These are phyloP conservation scores for Ammodytes dubius DNA, from an alignment of 2,113 vertebrate genomes.

Conservation along the genomic window DNA sequence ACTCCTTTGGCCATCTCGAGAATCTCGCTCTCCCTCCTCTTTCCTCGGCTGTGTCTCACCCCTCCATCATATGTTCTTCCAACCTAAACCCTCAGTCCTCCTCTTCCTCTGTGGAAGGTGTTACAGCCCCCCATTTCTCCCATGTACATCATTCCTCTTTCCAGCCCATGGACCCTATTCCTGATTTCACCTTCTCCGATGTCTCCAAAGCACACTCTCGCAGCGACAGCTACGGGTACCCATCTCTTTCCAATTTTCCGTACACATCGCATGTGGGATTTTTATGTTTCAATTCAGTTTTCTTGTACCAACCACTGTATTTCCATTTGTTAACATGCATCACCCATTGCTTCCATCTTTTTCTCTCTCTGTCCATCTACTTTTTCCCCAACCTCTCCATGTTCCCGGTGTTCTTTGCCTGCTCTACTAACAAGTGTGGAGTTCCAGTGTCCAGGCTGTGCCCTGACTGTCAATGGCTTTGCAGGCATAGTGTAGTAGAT, in stretches of 20 bases:
- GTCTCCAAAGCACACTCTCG: conserved; percentile 84
- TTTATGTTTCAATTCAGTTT: not conserved
- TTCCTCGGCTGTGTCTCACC: conserved; percentile 83
- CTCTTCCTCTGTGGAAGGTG: conserved; percentile 57
- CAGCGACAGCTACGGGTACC: conserved; percentile 92
- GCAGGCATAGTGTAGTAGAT: conserved; percentile 52
- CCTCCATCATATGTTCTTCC: conserved; percentile 80
- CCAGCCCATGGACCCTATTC: conserved; percentile 94
- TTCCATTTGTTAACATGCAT: conserved; percentile 2
- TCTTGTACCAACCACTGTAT: conserved; percentile 5
- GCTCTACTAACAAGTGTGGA: conserved; percentile 69
- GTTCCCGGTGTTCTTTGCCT: conserved; percentile 50
- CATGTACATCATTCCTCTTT: conserved; percentile 90
- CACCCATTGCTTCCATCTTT: not conserved
- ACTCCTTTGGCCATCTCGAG: conserved; percentile 90
- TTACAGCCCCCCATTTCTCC: conserved; percentile 77
- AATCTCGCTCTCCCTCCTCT: conserved; percentile 82
- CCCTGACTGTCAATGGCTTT: conserved; percentile 47
- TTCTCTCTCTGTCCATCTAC: not conserved
- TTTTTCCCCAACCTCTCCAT: conserved; percentile 13
- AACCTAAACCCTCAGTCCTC: conserved; percentile 70
- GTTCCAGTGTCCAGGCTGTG: conserved; percentile 61
- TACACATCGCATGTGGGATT: conserved; percentile 72
- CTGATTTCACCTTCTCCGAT: conserved; percentile 90
- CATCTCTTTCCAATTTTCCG: conserved; percentile 64